Conservation (phyloP, 2,888 invertebrate genomes). For the Orthosia gracilis region DNA sequence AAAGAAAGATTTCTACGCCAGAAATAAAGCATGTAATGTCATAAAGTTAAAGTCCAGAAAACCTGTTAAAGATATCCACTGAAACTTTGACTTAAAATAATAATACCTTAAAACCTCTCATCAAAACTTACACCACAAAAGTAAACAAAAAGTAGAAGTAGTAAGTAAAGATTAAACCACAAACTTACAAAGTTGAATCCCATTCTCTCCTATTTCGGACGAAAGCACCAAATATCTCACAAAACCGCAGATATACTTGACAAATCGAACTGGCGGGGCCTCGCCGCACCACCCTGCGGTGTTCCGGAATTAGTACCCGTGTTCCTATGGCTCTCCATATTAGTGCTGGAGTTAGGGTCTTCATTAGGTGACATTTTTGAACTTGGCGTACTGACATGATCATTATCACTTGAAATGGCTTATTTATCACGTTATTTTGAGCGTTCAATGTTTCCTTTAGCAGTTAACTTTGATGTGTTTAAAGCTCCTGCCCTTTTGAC, state of each 20-base stretch:
- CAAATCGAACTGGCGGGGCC: conserved; percentile 33
- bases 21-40: too few relatives aligned
- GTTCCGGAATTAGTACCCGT: conserved; percentile 36
- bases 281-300: conserved; percentile 16
- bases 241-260: conserved; percentile 57
- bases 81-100: background rate
- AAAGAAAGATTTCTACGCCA: background rate
- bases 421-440: background rate
- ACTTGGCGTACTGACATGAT: background rate
- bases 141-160: background rate
- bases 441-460: background rate
- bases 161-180: background rate
- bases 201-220: background rate
- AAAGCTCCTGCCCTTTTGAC: background rate
- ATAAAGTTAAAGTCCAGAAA: too few relatives aligned
- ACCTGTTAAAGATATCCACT: too few relatives aligned
- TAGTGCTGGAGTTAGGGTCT: conserved; percentile 7
- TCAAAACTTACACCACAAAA: background rate
- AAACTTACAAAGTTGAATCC: background rate
- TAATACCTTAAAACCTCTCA: background rate
- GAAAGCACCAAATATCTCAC: conserved; percentile 27
- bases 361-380: conserved; percentile 6
- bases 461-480: background rate
- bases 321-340: conserved; percentile 27
- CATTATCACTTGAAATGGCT: background rate